phyloP scores from a whole-genome alignment of 2,113 vertebrate genomes.

The Neopipo cinnamomea region DNA sequence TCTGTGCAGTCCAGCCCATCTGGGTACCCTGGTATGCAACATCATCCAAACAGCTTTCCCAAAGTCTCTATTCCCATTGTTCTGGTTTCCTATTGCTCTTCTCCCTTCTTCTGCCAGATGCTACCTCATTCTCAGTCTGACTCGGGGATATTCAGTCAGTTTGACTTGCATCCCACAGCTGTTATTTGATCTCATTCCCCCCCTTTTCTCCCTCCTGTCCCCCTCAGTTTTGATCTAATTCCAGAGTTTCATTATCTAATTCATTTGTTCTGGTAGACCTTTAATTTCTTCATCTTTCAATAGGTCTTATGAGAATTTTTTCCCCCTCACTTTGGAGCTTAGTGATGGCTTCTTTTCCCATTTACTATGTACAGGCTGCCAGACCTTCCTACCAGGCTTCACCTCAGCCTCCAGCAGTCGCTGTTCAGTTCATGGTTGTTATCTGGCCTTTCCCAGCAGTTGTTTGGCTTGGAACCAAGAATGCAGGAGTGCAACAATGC shows the following conservation, averaged over 20 bases:
- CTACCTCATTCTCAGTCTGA: neutral
- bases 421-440: neutral
- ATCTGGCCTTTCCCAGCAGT: neutral
- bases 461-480: neutral
- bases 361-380: neutral
- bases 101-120: neutral
- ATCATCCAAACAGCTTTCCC: neutral
- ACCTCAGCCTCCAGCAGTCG: neutral
- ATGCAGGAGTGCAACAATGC: neutral
- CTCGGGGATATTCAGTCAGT: neutral
- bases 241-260: conserved; percentile 40
- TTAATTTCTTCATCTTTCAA: conserved; percentile 37
- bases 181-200: conserved; percentile 10
- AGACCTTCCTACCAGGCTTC: neutral
- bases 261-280: conserved; percentile 13
- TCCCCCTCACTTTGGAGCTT: conserved; percentile 17
- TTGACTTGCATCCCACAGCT: conserved; percentile 33
- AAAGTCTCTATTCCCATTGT: neutral
- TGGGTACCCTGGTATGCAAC: neutral
- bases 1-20: neutral
- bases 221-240: conserved; percentile 37
- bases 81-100: neutral
- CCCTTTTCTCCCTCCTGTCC: neutral
- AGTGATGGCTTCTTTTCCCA: neutral
- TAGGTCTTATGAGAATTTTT: conserved; percentile 12